A percentile compares a stretch with the other conserved stretches of the same genome.
Evolutionary conservation across 2,113 vertebrate genomes (phyloP).

Genomic region (Silurus meridionalis): DNA sequence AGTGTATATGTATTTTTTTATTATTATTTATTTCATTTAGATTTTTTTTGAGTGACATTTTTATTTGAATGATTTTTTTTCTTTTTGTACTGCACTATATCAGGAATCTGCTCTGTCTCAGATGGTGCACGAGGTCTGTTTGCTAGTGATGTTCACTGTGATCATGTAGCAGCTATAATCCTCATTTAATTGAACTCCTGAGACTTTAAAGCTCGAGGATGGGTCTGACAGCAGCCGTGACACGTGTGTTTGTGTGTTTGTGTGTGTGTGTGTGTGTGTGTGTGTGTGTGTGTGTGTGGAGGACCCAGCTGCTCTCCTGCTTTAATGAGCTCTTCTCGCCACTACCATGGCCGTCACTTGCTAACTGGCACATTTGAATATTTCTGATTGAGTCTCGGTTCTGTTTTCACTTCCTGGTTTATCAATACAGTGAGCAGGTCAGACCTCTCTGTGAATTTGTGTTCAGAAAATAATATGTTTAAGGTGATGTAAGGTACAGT

Average conservation of each 20-base stretch:
- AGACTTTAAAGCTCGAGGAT: background rate
- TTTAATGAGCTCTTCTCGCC: constrained; percentile 77
- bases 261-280: constrained; percentile 69
- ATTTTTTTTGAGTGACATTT: background rate
- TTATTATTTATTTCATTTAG: too few species aligned
- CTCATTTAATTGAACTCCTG: constrained; percentile 32
- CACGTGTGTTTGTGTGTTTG: background rate
- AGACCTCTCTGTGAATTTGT: background rate
- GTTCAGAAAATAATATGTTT: background rate
- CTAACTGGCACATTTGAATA: constrained; percentile 65
- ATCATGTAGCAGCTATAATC: background rate
- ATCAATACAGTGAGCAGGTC: background rate
- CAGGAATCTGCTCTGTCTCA: background rate
- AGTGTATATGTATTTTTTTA: too few species aligned
- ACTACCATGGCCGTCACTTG: constrained; percentile 45
- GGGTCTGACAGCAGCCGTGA: constrained; percentile 56
- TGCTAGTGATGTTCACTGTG: background rate
- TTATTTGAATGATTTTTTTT: background rate
- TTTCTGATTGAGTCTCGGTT: constrained; percentile 68
- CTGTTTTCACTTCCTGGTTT: background rate
- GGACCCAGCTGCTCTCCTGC: constrained; percentile 63
- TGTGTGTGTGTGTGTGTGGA: constrained; percentile 58
- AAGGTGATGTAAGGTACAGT: background rate
- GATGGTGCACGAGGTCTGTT: background rate
- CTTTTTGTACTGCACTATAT: background rate